These are phyloP conservation scores for Desmophyllum pertusum DNA, from an alignment of 92 coral and sea anemone genomes.

Conservation along the genomic window DNA sequence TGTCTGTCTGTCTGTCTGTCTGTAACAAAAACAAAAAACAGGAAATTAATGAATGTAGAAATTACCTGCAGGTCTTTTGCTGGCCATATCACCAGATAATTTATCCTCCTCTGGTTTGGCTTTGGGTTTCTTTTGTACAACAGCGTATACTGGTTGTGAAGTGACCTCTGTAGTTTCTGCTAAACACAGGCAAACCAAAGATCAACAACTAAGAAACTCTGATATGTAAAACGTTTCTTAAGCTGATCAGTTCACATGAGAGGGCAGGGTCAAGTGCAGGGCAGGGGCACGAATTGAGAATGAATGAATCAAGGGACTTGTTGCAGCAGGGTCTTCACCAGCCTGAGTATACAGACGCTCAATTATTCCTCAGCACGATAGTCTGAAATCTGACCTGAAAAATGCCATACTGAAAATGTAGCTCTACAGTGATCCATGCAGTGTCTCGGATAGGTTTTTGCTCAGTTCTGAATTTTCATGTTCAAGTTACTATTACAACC, in stretches of 20 bases:
- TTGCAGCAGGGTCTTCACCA: background rate
- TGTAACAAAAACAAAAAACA: background rate
- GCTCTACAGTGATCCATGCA: background rate
- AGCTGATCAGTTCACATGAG: background rate
- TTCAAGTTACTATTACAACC: background rate
- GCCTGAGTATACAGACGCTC: background rate
- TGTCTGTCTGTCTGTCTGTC: no score
- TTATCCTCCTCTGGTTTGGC: conserved; percentile 20
- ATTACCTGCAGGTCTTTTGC: conserved; percentile 17
- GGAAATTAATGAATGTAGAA: background rate
- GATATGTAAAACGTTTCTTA: background rate
- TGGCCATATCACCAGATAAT: background rate
- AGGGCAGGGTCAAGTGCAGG: background rate
- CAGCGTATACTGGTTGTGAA: conserved; percentile 57
- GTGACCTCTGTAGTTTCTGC: conserved; percentile 6
- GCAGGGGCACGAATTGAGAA: no score
- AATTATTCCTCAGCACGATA: background rate
- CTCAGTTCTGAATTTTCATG: background rate
- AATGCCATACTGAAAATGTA: no score
- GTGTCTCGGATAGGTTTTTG: background rate
- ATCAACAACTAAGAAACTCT: background rate
- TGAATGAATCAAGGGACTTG: background rate
- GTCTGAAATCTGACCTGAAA: background rate
- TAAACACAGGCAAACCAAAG: background rate
- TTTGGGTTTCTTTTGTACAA: conserved; percentile 63